A percentile compares a stretch with the other conserved stretches of the same genome.
phyloP scores from a whole-genome alignment of 2,888 invertebrate species.

The Cerastoderma edule region DNA sequence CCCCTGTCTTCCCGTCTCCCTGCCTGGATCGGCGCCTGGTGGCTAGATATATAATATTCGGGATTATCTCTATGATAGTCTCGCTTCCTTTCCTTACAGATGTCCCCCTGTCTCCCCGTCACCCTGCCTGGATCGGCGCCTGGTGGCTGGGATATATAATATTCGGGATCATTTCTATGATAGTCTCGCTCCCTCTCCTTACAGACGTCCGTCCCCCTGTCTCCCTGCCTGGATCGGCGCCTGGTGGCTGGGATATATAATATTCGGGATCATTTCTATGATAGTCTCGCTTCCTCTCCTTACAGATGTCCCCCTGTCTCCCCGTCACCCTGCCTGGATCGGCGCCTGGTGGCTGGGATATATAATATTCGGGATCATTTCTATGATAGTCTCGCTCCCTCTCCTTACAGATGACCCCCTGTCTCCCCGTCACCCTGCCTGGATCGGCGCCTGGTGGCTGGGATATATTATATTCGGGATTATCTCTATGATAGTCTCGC shows the following conservation, averaged over 20 bases:
- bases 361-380: conserved; percentile 61
- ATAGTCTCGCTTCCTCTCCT: too few species aligned
- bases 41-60: conserved; percentile 70
- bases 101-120: too few species aligned
- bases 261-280: conserved; percentile 63
- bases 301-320: conserved; percentile 56
- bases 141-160: conserved; percentile 74
- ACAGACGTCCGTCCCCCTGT: conserved; percentile 57
- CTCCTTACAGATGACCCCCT: too few species aligned
- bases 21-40: conserved; percentile 75
- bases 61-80: conserved; percentile 55
- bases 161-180: conserved; percentile 62
- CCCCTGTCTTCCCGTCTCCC: conserved; percentile 63
- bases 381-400: too few species aligned
- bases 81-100: conserved; percentile 65
- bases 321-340: conserved; percentile 69
- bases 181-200: too few species aligned
- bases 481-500: conserved; percentile 53
- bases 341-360: conserved; percentile 77
- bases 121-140: conserved; percentile 73
- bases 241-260: conserved; percentile 72
- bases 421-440: conserved; percentile 65
- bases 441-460: conserved; percentile 76
- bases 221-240: conserved; percentile 74
- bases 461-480: conserved; percentile 67